A percentile compares a stretch with the other conserved stretches of the same genome.
These are phyloP conservation scores for Rhyacichthys aspro DNA, from an alignment of 2,797 vertebrate genomes.

Conservation along the genomic window DNA sequence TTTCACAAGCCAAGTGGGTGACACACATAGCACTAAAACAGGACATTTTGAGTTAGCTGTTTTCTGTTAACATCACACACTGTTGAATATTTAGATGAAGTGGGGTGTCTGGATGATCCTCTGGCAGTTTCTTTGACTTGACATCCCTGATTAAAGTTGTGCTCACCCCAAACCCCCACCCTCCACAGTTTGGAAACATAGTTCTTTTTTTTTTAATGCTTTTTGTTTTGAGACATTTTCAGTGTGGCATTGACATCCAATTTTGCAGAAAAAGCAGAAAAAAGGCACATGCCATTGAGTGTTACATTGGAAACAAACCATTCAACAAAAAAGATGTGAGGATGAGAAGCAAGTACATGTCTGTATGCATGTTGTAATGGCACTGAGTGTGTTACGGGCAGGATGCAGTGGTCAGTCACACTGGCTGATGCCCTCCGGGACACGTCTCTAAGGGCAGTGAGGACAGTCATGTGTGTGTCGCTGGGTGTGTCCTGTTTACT, in stretches of 20 bases:
- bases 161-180: slow-evolving; percentile 60
- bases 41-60: slow-evolving; percentile 73
- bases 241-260: slow-evolving; percentile 76
- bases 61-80: slow-evolving; percentile 77
- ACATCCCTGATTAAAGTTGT: slow-evolving; percentile 80
- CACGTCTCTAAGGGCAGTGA: slow-evolving; percentile 56
- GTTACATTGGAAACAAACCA: slow-evolving; percentile 73
- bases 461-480: slow-evolving; percentile 55
- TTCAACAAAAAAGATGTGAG: slow-evolving; percentile 62
- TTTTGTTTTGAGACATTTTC: slow-evolving; percentile 17
- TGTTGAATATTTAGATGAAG: slow-evolving; percentile 76
- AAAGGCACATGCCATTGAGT: slow-evolving; percentile 86
- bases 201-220: background rate
- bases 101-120: slow-evolving; percentile 75
- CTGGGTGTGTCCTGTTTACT: slow-evolving; percentile 63
- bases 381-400: slow-evolving; percentile 69
- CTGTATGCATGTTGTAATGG: slow-evolving; percentile 67
- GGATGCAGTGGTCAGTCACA: slow-evolving; percentile 56
- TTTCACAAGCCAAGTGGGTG: slow-evolving; percentile 84
- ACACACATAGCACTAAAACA: slow-evolving; percentile 83
- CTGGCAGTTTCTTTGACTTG: slow-evolving; percentile 72
- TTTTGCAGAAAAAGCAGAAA: slow-evolving; percentile 82
- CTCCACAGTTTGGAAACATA: slow-evolving; percentile 56
- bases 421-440: slow-evolving; percentile 53
- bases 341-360: slow-evolving; percentile 63